Base-by-base conservation (phyloP, 2,888 invertebrate genomes). In the Microplitis deprimator region DNA sequence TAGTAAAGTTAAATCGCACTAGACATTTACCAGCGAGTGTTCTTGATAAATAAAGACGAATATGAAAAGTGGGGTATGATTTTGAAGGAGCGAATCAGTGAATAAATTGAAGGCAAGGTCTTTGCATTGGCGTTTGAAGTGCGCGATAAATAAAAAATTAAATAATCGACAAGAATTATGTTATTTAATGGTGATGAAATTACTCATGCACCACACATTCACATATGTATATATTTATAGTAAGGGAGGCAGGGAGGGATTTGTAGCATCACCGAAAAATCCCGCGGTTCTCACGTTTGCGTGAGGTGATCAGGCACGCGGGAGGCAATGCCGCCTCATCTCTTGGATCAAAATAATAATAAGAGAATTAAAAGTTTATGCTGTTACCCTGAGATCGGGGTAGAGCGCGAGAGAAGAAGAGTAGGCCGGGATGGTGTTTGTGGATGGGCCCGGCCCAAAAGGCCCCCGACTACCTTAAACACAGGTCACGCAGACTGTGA, bases 401-500 rank as follows among this genome's bases (percentile, higher is more conserved):
- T 59, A 69, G 10, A 50, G 41, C 38, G 50, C 50, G 8, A 4
- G 50, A 50, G 41, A 68, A 38, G 17, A 13, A 41, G 68, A 41
- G 59, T 40, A 20, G 16, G 62, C 64, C 13, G 50, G 29, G 50
- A 50, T 50, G 50, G 50, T 29, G 29, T 61, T 72, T 17, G 61
- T 29, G 70, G 59, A 29, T 40, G 17, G 68, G 29, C 29, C 29
- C 29, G 50, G 50, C 50, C 50, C 13, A 50, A 13, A 50, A 5
- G 50, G 29, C 29, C 50, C 8, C 10, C 13, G 13, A 84, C 82
- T 81, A 84, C 83, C 86, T 87, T 89, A 89, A 89, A 89, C 83
- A 88, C 87, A 88, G 88, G 88, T 87, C 88, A 87, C 87, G 87
- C 86, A 86, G 79, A 73, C 79, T 75, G 75, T 73, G 73, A 76